Percentiles rank a stretch among this genome's conserved stretches.
These are phyloP conservation scores for Willowsia nigromaculata DNA, from an alignment of 2,888 invertebrate species.

Conservation along the genomic window DNA sequence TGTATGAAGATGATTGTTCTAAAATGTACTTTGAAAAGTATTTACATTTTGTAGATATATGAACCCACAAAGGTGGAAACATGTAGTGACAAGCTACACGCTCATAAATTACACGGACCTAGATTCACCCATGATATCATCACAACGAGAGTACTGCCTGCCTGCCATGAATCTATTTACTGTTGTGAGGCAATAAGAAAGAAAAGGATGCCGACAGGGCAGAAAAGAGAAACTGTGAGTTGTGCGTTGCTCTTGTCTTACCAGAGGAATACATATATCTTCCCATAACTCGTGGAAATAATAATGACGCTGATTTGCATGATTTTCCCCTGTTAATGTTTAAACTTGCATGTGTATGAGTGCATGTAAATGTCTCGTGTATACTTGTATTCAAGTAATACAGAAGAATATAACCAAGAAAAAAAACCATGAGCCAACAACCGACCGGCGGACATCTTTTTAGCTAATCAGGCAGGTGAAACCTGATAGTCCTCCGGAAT, in stretches of 20 bases:
- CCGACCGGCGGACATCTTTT: conserved; percentile 64
- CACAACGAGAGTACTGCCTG: conserved; percentile 37
- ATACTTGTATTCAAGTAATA: neutral
- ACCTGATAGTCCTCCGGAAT: conserved; percentile 66
- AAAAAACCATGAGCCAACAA: neutral
- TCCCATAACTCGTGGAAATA: conserved; percentile 71
- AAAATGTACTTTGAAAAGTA: conserved; percentile 7
- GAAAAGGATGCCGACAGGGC: conserved; percentile 69
- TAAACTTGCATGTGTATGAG: conserved; percentile 43
- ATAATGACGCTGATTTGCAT: conserved; percentile 71
- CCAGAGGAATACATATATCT: conserved; percentile 52
- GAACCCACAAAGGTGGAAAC: conserved; percentile 40
- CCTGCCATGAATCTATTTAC: conserved; percentile 63
- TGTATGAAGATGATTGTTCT: conserved; percentile 31
- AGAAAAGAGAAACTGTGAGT: conserved; percentile 41
- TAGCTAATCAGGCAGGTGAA: conserved; percentile 72
- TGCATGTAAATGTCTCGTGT: conserved; percentile 15
- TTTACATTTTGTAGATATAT: conserved; percentile 40
- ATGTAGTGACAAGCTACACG: conserved; percentile 69
- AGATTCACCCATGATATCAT: conserved; percentile 68
- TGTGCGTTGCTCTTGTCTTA: conserved; percentile 38
- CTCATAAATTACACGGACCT: conserved; percentile 70
- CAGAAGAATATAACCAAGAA: neutral
- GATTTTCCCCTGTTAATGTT: conserved; percentile 56
- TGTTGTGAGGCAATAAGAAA: conserved; percentile 21